Conservation (phyloP, 1,140 invertebrate genomes). For the Diabrotica virgifera region DNA sequence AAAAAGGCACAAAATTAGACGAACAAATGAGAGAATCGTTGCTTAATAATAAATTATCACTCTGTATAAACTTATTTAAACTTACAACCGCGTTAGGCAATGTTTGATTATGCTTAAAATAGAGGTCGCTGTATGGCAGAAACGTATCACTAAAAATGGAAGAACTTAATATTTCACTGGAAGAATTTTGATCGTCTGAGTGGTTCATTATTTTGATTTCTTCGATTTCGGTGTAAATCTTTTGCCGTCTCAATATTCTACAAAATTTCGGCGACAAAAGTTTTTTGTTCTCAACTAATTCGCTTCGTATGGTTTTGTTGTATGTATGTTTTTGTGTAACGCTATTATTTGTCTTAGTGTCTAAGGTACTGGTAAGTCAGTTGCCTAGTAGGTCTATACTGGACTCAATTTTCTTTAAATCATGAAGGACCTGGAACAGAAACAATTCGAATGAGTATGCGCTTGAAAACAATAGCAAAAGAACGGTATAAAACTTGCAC, state of each 20-base stretch:
- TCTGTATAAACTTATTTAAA: conserved; percentile 25
- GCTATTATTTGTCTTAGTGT: conserved; percentile 20
- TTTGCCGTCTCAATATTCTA: conserved; percentile 22
- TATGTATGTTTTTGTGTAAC: conserved; percentile 8
- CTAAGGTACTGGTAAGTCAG: conserved; percentile 30
- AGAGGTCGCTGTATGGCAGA: conserved; percentile 36
- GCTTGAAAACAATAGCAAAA: too few species aligned
- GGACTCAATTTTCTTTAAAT: conserved; percentile 48
- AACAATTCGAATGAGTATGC: background rate
- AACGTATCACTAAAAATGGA: conserved; percentile 18
- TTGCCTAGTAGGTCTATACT: conserved; percentile 22
- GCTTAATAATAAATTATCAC: conserved; percentile 22
- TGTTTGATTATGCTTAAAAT: conserved; percentile 36
- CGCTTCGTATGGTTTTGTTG: conserved; percentile 5
- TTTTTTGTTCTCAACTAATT: conserved; percentile 8
- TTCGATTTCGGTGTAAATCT: conserved; percentile 23
- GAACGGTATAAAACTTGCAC: too few species aligned
- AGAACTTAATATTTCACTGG: background rate
- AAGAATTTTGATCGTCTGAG: conserved; percentile 3
- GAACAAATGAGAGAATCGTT: conserved; percentile 16
- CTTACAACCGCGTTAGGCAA: conserved; percentile 26
- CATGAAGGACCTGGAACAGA: conserved; percentile 52
- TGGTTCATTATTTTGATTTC: conserved; percentile 15
- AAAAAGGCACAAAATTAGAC: conserved; percentile 29
- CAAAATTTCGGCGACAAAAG: conserved; percentile 14